Evolutionary conservation across 2,888 invertebrate species (phyloP), one percentile per base, ranked within the genome.

Genomic region (Lasioglossum villosulum): DNA sequence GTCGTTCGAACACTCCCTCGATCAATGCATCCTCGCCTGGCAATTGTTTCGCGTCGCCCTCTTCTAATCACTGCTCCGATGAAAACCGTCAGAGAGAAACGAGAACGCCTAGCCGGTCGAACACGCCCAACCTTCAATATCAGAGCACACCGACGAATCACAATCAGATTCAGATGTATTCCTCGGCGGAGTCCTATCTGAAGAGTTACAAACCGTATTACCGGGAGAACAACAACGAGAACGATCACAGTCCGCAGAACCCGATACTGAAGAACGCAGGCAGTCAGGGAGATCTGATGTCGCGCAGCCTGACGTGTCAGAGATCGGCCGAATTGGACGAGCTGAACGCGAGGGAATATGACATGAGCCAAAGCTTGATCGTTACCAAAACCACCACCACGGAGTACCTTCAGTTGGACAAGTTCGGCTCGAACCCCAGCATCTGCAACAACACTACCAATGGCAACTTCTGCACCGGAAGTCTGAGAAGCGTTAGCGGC

Each of bases 341-440:
- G 8, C 56, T 90, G 16, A 92, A 90, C 34, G 86, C 86, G 4
- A 88, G 93, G 2, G 94, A 94, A n/a, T 94, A 92, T 76, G 94
- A 95, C 81, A 95, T 95, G 95, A 95, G 95, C 71, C 95, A 94
- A 78, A 95, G 95, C 66, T 88, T 95, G n/a, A 94, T 95, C 59
- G 94, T 95, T 1, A 93, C 95, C 1, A 95, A 94, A 80, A 95
- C 94, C 27, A 94, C 94, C 27, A 93, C 93, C 34, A 95, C 95
- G n/a, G 95, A 95, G 82, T 94, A 93, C 77, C 84, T 94, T 2
- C 94, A 94, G 75, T 76, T 95, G 45, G 95, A 95, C 23, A 92
- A 94, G 76, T 94, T 92, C 78, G 92, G 92, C 23, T 93, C 94
- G 12, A 94, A 94, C 87, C 93, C 94, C 27, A 94, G 89, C 72